Evolutionary conservation across 2,888 invertebrate genomes (phyloP).

Genomic region (Rhamnusium bicolor): DNA sequence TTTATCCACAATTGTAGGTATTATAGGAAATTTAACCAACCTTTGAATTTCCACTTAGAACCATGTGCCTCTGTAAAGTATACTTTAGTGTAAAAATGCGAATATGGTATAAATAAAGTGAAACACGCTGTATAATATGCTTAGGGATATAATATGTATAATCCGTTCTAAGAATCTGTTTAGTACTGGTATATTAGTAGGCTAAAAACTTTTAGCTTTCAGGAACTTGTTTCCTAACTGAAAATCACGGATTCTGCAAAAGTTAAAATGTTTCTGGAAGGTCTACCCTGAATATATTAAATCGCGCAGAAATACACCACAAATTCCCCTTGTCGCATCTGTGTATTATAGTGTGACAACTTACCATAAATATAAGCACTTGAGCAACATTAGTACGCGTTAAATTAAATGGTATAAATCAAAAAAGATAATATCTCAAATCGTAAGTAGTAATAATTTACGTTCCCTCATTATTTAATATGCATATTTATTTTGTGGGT

Average conservation of each 20-base stretch:
- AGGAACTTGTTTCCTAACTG: no score
- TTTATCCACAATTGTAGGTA: no score
- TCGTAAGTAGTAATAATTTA: neutral
- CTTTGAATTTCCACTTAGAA: no score
- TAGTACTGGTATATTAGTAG: no score
- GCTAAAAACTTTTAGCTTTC: no score
- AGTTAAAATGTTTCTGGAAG: neutral
- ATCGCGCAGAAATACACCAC: neutral
- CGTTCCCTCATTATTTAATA: slow-evolving; percentile 13
- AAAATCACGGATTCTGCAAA: neutral
- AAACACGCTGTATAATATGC: no score
- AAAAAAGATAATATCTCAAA: slow-evolving; percentile 5
- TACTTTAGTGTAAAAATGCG: no score
- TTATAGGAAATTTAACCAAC: no score
- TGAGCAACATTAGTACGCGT: neutral
- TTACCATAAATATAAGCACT: neutral
- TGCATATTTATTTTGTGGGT: slow-evolving; percentile 15
- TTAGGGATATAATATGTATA: no score
- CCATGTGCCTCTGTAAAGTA: no score
- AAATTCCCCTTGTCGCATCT: neutral
- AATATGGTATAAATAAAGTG: no score
- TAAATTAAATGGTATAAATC: slow-evolving; percentile 3
- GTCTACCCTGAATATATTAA: neutral
- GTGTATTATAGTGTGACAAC: neutral
- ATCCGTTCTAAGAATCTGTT: no score